Evolutionary conservation across 2,113 vertebrate species (phyloP), one percentile per base, ranked within the genome.

Genomic region (Oreochromis tanganicae): DNA sequence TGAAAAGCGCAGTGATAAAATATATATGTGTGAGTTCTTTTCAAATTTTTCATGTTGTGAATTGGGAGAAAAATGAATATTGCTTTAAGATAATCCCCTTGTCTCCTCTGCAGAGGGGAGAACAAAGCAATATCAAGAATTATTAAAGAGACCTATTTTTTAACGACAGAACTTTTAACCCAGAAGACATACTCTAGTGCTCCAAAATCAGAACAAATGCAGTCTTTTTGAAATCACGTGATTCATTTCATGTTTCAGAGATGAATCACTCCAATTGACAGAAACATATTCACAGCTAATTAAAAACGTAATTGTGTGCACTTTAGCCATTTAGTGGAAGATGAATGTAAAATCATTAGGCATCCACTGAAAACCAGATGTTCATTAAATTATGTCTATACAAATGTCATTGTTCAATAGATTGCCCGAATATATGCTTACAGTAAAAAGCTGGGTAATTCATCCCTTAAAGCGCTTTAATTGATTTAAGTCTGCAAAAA

Each of bases 291-390:
- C 95, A 95, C 94, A 95, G 94, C 94, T 96, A 96, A 97, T 96
- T 96, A 96, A 96, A 96, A 96, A 95, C 87, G 84, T 97, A 97
- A 96, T 96, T 96, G 94, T 92, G 89, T 95, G 93, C 95, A 96
- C 96, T 96, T 96, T 95, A 96, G 95, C 94, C 95, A 96, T 96
- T 96, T 96, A 94, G 94, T 92, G 92, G 82, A 96, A 96, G 96
- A 96, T 95, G 90, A 96, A 97, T 96, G 95, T 89, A 93, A 95
- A 96, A 96, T 95, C 94, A 96, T 96, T 96, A 96, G 89, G 89
- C 95, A 93, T 95, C 94, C 93, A 95, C 94, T 95, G 57, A 96
- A 96, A 96, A 95, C 94, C 96, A 96, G 95, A 96, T 96, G 96
- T 97, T 96, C 95, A 93, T 95, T 95, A 94, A 96, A 97, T 96